Conservation (phyloP, 2,113 vertebrate species). For the Elaphurus davidianus region DNA sequence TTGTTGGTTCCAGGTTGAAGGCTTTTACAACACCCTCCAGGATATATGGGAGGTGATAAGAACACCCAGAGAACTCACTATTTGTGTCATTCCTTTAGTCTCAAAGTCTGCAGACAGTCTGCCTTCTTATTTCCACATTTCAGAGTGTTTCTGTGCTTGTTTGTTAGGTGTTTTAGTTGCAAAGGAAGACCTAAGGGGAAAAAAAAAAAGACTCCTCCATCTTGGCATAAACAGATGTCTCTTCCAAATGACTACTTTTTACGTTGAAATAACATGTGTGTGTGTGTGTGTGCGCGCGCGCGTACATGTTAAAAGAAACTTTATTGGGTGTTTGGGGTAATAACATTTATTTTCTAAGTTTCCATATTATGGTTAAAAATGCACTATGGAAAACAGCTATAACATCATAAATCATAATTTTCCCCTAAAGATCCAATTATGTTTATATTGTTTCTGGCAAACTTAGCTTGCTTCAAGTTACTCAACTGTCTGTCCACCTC, state of each 20-base stretch:
- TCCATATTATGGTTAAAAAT: slow-evolving; percentile 37
- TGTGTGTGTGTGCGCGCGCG: not conserved
- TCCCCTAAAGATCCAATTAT: slow-evolving; percentile 30
- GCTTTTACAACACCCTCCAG: not conserved
- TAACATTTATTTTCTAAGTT: slow-evolving; percentile 41
- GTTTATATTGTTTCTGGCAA: slow-evolving; percentile 36
- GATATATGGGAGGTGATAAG: not conserved
- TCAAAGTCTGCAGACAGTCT: not conserved
- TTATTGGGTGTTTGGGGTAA: not conserved
- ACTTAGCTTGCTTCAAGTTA: slow-evolving; percentile 5
- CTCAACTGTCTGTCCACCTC: not conserved
- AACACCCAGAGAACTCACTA: not conserved
- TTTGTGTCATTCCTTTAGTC: not conserved
- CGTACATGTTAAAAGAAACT: not conserved
- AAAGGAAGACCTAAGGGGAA: not conserved
- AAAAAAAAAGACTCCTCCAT: not conserved
- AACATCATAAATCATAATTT: slow-evolving; percentile 30
- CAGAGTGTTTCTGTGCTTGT: not conserved
- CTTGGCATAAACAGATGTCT: slow-evolving; percentile 28
- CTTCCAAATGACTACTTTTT: slow-evolving; percentile 26
- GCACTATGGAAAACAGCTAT: slow-evolving; percentile 12
- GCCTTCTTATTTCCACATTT: not conserved
- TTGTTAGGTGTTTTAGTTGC: not conserved
- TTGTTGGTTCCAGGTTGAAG: not conserved
- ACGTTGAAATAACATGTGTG: not conserved